Base-by-base conservation (phyloP, 1,140 invertebrate genomes). In the Thereuonema tuberculata region DNA sequence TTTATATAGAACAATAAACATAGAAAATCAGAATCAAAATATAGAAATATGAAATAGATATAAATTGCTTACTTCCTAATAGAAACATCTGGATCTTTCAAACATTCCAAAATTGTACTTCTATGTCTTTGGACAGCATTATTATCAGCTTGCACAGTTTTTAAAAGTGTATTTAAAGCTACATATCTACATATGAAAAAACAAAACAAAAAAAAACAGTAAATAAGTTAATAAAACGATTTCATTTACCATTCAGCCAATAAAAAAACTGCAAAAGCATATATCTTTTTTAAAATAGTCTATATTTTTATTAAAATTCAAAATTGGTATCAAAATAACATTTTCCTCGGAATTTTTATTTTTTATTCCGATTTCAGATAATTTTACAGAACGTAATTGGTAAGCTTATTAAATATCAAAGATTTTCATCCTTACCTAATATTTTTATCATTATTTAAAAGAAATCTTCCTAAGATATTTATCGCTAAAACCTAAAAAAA, bases 361-460 rank as follows among this genome's bases (percentile, higher is more conserved):
- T 5, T 50, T 21, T n/a, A 20, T 21, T 5, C 5, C 21, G n/a
- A 12, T 21, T 12, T 12, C 48, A 50, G 24, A 50, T 9, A 50
- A 50, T 12, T 21, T 50, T 12, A 27, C 27, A 24, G 21, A 50
- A 50, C 21, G 48, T n/a, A n/a, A n/a, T n/a, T n/a, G n/a, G n/a
- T n/a, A n/a, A n/a, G n/a, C n/a, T n/a, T n/a, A n/a, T n/a, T n/a
- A n/a, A n/a, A n/a, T n/a, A n/a, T n/a, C n/a, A n/a, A n/a, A n/a
- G n/a, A n/a, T n/a, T n/a, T n/a, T 50, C 24, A 24, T 29, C 21
- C 37, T 66, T 58, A 76, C 71, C 95, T 84, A 68, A 99, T 99
- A 77, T 99, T 99, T 76, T 99, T 99, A 73, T 99, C 97, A 67
- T 91, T 97, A 75, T 99, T 99, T 59, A 99, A 78, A 65, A 99